Evolutionary conservation across 2,888 invertebrate species (phyloP), one percentile per base, ranked within the genome.

Genomic region (Nipponacmea schrenckii): DNA sequence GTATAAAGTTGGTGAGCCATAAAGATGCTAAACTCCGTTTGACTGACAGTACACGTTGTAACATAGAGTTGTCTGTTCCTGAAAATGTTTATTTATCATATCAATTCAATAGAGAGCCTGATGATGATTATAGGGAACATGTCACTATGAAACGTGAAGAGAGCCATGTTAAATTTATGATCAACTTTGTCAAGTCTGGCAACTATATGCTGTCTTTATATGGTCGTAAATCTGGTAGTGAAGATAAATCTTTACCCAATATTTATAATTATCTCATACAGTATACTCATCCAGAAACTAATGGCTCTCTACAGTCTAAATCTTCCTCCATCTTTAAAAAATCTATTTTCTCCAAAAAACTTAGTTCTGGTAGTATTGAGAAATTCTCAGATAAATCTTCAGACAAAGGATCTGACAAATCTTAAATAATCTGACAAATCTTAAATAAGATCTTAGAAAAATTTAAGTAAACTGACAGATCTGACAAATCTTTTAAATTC

Each of bases 131-230:
- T 68, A 78, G 84, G 20, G 87, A 87, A 44, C 80, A 81, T 68
- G 84, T 85, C 12, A 73, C 80, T 12, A 80, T 84, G 77, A 75
- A 81, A 12, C 74, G 75, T 17, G 83, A 84, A 39, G 69, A 77
- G 7, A 73, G 73, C 10, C 74, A 72, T n/a, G 78, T 79, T 4
- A 78, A 73, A 24, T 85, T 83, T 72, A 68, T 71, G 31, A 72
- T 84, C 14, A 79, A 76, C 15, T 77, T 87, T 31, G 82, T 82
- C 0, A 83, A 84, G 62, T 81, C 84, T 24, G 88, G 87, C 24
- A 85, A 86, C 75, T 89, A 85, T 77, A 80, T 88, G 82, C 74
- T 89, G 68, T 84, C 84, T 64, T 72, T 88, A 20, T 88, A 86
- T 71, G 88, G 86, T n/a, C 77, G 86, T 12, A 78, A 79, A 27